Percentiles rank a stretch among this genome's conserved stretches.
Evolutionary conservation across 1,140 invertebrate genomes (phyloP).

Genomic region (Bombus pascuorum): DNA sequence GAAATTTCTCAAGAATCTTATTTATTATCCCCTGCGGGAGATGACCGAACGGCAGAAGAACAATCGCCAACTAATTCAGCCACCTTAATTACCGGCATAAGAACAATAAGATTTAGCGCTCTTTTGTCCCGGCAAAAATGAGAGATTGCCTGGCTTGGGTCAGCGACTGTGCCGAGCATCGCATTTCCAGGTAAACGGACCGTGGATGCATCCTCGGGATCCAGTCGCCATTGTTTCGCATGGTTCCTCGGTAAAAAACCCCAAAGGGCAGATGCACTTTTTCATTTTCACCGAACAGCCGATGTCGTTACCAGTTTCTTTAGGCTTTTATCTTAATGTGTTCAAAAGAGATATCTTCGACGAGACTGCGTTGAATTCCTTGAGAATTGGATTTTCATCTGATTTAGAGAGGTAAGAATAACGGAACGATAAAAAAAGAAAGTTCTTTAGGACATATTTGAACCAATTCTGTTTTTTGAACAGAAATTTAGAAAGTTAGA

Average conservation of each 20-base stretch:
- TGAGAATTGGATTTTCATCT: not conserved
- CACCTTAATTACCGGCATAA: conserved; percentile 81
- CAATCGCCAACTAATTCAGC: conserved; percentile 81
- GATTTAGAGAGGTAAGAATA: not conserved
- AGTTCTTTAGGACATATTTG: not conserved
- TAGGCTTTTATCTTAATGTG: not conserved
- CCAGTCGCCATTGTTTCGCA: conserved; percentile 43
- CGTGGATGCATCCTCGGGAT: conserved; percentile 45
- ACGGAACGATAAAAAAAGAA: not conserved
- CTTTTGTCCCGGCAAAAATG: conserved; percentile 81
- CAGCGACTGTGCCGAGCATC: conserved; percentile 63
- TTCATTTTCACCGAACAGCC: not conserved
- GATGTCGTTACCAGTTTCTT: not conserved
- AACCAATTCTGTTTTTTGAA: too few relatives aligned
- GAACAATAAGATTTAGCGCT: conserved; percentile 81
- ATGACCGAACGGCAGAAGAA: conserved; percentile 61
- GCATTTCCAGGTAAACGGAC: conserved; percentile 58
- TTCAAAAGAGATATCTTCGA: not conserved
- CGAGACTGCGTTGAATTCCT: not conserved
- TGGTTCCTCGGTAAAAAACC: not conserved
- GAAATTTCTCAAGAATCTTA: conserved; percentile 81
- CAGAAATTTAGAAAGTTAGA: too few relatives aligned
- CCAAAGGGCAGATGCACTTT: conserved; percentile 29
- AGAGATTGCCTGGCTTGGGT: conserved; percentile 79
- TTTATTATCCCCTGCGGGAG: conserved; percentile 77